Base-by-base conservation (phyloP, 2,113 vertebrate genomes). In the Scalopus aquaticus region DNA sequence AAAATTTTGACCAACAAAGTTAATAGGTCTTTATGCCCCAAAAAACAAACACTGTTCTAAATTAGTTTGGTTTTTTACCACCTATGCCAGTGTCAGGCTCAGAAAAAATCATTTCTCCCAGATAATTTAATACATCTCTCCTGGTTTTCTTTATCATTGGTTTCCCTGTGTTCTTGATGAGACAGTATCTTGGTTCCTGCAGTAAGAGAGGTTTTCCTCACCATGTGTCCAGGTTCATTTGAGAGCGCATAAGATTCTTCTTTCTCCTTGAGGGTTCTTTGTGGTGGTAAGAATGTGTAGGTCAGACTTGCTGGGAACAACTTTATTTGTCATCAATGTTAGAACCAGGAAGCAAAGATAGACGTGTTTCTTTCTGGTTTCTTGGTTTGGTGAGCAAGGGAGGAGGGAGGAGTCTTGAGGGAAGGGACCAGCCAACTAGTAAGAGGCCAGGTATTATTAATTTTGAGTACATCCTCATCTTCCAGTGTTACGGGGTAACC, bases 61-160 rank as follows among this genome's bases (percentile, higher is more conserved):
- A 91, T 65, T 86, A 78, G 37, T 3, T 94, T 91, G 69, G 64
- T 70, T 93, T 79, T 65, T 22, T 58, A 64, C 10, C n/a, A 76
- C n/a, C 19, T 51, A 42, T 58, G 37, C 46, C n/a, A 77, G 26
- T 56, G 37, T 35, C 5, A 32, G 65, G 9, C 46, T 89, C 74
- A 80, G 72, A 86, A 94, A 86, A 94, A 93, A 79, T 42, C 19
- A 84, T 87, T 95, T 88, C 49, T 69, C 32, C 78, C 46, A 83
- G 74, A 81, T 16, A 58, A 80, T 37, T 65, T 77, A 88, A 65
- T 64, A 74, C 16, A 67, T 73, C 51, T 15, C 9, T 16, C 37
- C 51, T 35, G 2, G 4, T 39, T 89, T 79, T 46, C 28, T 70
- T 70, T 94, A 32, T n/a, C 56, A 85, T 90, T 92, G 42, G n/a